Evolutionary conservation across 2,797 vertebrate species (phyloP).

Genomic region (Dallia pectoralis): DNA sequence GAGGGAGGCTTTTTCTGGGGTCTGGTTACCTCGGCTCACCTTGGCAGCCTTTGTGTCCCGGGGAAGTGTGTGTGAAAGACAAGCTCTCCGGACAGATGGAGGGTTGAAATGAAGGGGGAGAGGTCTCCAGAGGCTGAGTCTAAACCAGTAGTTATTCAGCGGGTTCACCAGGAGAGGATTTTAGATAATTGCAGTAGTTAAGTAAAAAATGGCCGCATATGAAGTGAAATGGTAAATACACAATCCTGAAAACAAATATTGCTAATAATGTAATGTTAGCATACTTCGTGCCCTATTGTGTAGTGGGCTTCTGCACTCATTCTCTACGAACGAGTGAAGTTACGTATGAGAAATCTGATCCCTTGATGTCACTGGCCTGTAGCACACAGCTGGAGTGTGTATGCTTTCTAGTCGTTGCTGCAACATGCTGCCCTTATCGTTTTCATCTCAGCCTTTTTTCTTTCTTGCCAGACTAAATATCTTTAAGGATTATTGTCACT

Average conservation of each 20-base stretch:
- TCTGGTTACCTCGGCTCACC: conserved; percentile 21
- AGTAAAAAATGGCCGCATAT: background rate
- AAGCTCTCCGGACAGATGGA: conserved; percentile 13
- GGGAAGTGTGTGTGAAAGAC: conserved; percentile 8
- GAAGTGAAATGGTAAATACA: background rate
- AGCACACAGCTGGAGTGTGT: background rate
- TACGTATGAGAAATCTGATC: background rate
- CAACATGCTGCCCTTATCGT: background rate
- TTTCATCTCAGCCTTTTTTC: conserved; percentile 29
- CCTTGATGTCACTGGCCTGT: background rate
- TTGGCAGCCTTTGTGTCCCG: conserved; percentile 2
- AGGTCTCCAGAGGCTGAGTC: background rate
- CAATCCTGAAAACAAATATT: background rate
- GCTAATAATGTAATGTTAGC: background rate
- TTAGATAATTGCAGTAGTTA: background rate
- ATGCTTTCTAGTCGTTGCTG: conserved; percentile 5
- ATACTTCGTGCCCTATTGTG: background rate
- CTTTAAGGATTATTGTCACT: conserved; percentile 41
- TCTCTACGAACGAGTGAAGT: background rate
- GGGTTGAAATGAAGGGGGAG: background rate
- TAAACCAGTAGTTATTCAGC: background rate
- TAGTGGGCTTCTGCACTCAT: background rate
- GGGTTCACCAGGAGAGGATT: background rate
- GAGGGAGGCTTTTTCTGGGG: conserved; percentile 3
- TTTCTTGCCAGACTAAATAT: conserved; percentile 25